Evolutionary conservation across 92 coral and sea anemone species (phyloP).

Genomic region (Bergia puertoricense): DNA sequence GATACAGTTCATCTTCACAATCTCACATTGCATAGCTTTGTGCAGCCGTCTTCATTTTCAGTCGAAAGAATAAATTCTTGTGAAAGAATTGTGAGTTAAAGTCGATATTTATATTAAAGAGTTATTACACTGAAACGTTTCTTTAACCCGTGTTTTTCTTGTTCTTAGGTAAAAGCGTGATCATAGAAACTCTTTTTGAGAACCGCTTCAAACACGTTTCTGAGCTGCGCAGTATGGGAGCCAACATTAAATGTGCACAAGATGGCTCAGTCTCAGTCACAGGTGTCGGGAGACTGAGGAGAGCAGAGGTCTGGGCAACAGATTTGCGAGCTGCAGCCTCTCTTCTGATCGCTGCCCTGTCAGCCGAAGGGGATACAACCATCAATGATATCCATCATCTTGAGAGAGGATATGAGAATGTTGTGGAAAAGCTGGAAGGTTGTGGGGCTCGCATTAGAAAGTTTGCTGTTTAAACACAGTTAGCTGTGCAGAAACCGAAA

Average conservation of each 20-base stretch:
- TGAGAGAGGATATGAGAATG: slow-evolving; percentile 61
- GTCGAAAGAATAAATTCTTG: too few relatives aligned
- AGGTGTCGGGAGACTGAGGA: slow-evolving; percentile 13
- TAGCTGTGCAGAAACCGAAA: too few relatives aligned
- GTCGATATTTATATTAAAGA: background rate
- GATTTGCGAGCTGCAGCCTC: slow-evolving; percentile 64
- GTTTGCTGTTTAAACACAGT: background rate
- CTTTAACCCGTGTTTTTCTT: background rate
- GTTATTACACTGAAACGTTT: background rate
- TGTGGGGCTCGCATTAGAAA: slow-evolving; percentile 39
- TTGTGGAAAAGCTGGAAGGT: slow-evolving; percentile 41
- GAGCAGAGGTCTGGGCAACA: slow-evolving; percentile 44
- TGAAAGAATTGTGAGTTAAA: too few relatives aligned
- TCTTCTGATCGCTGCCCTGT: slow-evolving; percentile 53
- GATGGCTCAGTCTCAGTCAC: slow-evolving; percentile 17
- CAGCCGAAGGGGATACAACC: slow-evolving; percentile 36
- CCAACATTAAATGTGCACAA: slow-evolving; percentile 5
- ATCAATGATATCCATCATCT: slow-evolving; percentile 60
- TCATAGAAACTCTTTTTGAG: slow-evolving; percentile 53
- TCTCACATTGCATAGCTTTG: too few relatives aligned
- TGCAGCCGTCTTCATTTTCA: background rate
- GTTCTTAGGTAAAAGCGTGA: background rate
- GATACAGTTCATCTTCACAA: too few relatives aligned
- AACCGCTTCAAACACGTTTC: slow-evolving; percentile 57
- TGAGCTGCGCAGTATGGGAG: slow-evolving; percentile 57